Base-by-base conservation (phyloP, 2,888 invertebrate species). In the Yponomeuta malinellus region DNA sequence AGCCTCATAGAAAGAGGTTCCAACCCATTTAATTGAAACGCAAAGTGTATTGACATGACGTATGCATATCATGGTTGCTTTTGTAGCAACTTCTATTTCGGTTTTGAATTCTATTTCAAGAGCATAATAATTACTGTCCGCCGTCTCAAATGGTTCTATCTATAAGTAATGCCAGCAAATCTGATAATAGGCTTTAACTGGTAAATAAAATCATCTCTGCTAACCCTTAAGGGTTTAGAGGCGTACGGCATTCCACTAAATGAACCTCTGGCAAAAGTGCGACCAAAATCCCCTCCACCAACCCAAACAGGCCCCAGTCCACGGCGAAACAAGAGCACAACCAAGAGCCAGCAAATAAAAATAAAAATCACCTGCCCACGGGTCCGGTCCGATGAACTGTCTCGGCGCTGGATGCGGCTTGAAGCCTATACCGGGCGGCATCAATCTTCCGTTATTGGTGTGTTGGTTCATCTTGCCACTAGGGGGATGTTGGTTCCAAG, bases 331-430 rank as follows among this genome's bases (percentile, higher is more conserved):
- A 69, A 67, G 29, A 48, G 71, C 68, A 10, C 4, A 52, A 68
- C 23, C 10, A 70, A 59, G 15, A 72, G 75, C 65, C 77, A 73
- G 69, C 70, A 71, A 73, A 72, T 37, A 73, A 73, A 71, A 70
- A 70, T 87, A 85, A 79, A 89, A 92, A 81, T 92, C 93, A 93
- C 93, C 92, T 93, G 87, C 85, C 94, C 94, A 94, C 72, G 93
- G 93, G 82, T 94, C 94, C 82, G 89, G 88, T 79, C 93, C 91
- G 79, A 88, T 87, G 77, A 87, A 84, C 78, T 87, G 89, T 77
- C 82, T 84, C 73, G 90, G 88, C 74, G 87, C 88, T 72, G 87
- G 90, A 77, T 88, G 86, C 67, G 86, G 89, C 75, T 80, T 84
- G 81, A 87, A 84, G 68, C 81, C 52, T 15, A 59, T 59, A 59